These are phyloP conservation scores for Zosterops pallidus DNA, from an alignment of 2,113 vertebrate genomes.

Conservation along the genomic window DNA sequence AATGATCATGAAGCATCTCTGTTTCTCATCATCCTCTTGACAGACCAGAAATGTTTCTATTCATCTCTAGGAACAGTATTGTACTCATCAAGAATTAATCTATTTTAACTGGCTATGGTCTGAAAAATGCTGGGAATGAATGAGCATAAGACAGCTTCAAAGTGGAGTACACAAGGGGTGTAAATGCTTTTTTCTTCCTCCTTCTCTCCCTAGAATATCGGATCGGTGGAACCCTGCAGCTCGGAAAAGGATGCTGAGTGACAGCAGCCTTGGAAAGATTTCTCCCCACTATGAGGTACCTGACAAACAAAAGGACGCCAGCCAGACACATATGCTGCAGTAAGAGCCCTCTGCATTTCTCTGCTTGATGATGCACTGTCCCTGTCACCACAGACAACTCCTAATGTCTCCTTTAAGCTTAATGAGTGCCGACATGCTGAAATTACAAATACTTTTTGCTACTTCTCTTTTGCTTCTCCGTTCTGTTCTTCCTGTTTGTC, in stretches of 20 bases:
- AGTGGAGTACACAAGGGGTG: accelerated
- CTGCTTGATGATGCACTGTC: slow-evolving; percentile 3
- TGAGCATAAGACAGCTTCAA: not conserved
- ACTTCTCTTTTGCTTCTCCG: not conserved
- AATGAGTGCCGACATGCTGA: not conserved
- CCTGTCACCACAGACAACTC: not conserved
- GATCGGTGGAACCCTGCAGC: slow-evolving; percentile 76
- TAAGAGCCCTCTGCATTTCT: slow-evolving; percentile 70
- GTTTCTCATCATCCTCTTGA: not conserved
- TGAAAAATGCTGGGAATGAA: not conserved
- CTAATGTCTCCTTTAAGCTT: not conserved
- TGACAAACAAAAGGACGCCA: slow-evolving; percentile 73
- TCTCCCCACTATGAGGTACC: slow-evolving; percentile 73
- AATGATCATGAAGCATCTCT: not conserved
- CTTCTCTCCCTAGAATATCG: slow-evolving; percentile 59
- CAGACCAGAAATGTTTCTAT: not conserved
- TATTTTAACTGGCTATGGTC: not conserved
- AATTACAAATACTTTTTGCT: not conserved
- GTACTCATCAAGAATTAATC: not conserved
- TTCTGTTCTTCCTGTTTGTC: not conserved
- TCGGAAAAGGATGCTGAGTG: slow-evolving; percentile 76
- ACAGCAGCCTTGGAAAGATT: slow-evolving; percentile 70
- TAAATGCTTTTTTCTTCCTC: not conserved
- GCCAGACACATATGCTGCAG: slow-evolving; percentile 76
- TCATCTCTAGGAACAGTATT: not conserved